Base-by-base conservation (phyloP, 2,888 invertebrate species). In the Plusia festucae region DNA sequence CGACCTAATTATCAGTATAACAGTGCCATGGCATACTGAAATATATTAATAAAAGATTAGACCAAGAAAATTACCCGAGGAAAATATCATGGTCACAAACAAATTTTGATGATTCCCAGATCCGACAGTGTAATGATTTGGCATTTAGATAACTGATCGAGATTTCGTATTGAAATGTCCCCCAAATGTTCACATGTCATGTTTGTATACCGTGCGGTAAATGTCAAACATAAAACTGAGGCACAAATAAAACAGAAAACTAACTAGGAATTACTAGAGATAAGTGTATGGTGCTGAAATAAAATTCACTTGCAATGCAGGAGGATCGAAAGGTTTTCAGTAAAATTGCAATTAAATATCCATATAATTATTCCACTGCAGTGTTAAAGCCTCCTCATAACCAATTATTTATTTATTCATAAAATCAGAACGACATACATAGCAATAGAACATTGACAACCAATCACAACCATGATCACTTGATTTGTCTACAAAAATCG, bases 41-140 rank as follows among this genome's bases (percentile, higher is more conserved):
- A 13, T 34, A 34, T 34, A 34, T 15, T 34, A 40, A 40, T n/a
- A 40, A 40, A 40, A 40, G 5, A 40, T 40, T n/a, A 40, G 40
- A n/a, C 40, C 40, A n/a, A 40, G 40, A 40, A 40, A 40, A 40
- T 40, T 40, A 40, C 40, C n/a, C 40, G n/a, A n/a, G 40, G n/a
- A n/a, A 5, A 3, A 1, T 40, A n/a, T 40, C 40, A 40, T 40
- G 40, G 40, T 40, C 40, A 40, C 40, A 40, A 27, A 27, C 7
- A 27, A 30, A 40, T 40, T 40, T 40, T 40, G 40, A 40, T 40
- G 40, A 40, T 40, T 40, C 40, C n/a, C n/a, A 40, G 40, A 40
- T 40, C 40, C 40, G n/a, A 40, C 15, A 40, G 6, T 5, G n/a
- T 40, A 40, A 40, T 40, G 40, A 40, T 40, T 40, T 40, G 40